Conservation (phyloP, 2,113 vertebrate species). For the Pholis gunnellus region DNA sequence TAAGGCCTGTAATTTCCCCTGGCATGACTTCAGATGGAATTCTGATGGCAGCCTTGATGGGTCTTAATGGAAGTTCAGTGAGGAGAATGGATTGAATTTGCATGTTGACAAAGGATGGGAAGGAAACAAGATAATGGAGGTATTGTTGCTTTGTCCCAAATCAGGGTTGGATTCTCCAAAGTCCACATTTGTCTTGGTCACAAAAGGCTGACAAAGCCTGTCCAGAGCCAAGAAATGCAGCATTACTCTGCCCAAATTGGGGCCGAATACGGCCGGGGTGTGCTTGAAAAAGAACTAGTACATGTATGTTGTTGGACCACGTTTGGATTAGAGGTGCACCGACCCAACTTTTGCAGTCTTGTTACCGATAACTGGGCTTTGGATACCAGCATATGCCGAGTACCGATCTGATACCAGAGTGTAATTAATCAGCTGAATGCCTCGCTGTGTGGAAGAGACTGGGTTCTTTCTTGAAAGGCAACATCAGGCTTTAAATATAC, state of each 20-base stretch:
- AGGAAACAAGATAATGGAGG: slow-evolving; percentile 48
- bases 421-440: not conserved
- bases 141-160: slow-evolving; percentile 19
- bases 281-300: not conserved
- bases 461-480: not conserved
- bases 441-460: not conserved
- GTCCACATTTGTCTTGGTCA: slow-evolving; percentile 18
- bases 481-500: not conserved
- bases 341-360: not conserved
- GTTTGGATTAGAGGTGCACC: not conserved
- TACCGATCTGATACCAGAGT: not conserved
- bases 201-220: not conserved
- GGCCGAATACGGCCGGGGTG: not conserved
- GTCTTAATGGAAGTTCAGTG: slow-evolving; percentile 54
- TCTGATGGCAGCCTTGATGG: slow-evolving; percentile 60
- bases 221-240: not conserved
- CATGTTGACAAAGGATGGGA: slow-evolving; percentile 63
- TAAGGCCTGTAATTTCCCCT: slow-evolving; percentile 69
- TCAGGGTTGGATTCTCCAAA: slow-evolving; percentile 25
- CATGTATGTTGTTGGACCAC: not conserved
- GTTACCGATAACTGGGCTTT: not conserved
- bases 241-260: not conserved
- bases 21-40: slow-evolving; percentile 71
- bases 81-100: slow-evolving; percentile 64
- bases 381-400: not conserved